These are phyloP conservation scores for Drosophila subobscura DNA, from an alignment of 1,140 invertebrate species.

Conservation along the genomic window DNA sequence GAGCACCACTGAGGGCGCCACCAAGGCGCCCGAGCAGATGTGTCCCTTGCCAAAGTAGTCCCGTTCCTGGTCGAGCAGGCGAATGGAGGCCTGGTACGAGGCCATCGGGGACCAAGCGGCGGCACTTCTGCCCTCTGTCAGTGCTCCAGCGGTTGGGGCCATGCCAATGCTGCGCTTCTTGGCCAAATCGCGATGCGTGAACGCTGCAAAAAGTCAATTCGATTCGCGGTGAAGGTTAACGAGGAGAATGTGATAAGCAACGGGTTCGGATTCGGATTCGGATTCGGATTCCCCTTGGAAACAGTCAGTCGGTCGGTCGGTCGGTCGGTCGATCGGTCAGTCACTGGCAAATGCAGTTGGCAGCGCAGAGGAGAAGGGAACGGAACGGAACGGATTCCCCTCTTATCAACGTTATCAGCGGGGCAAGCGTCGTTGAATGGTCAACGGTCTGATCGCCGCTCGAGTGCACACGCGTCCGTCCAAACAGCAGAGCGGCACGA, in stretches of 20 bases:
- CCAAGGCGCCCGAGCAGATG: slow-evolving; percentile 81
- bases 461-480: no score
- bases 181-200: slow-evolving; percentile 47
- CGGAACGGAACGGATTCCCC: no score
- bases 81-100: slow-evolving; percentile 77
- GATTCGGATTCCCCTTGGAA: slow-evolving; percentile 32
- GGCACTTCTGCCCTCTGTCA: background rate
- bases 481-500: no score
- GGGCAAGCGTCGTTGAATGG: no score
- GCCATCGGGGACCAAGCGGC: slow-evolving; percentile 2
- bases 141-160: slow-evolving; percentile 18
- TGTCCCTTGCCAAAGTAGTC: slow-evolving; percentile 75
- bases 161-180: slow-evolving; percentile 35
- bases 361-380: no score
- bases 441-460: no score
- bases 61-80: slow-evolving; percentile 52
- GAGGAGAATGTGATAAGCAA: slow-evolving; percentile 17
- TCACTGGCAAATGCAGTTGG: no score
- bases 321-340: background rate
- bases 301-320: slow-evolving; percentile 26
- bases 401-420: no score
- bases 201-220: slow-evolving; percentile 15
- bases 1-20: slow-evolving; percentile 81
- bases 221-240: slow-evolving; percentile 14
- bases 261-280: slow-evolving; percentile 12